phyloP scores from a whole-genome alignment of 2,888 invertebrate species.

The Magallana nippona region DNA sequence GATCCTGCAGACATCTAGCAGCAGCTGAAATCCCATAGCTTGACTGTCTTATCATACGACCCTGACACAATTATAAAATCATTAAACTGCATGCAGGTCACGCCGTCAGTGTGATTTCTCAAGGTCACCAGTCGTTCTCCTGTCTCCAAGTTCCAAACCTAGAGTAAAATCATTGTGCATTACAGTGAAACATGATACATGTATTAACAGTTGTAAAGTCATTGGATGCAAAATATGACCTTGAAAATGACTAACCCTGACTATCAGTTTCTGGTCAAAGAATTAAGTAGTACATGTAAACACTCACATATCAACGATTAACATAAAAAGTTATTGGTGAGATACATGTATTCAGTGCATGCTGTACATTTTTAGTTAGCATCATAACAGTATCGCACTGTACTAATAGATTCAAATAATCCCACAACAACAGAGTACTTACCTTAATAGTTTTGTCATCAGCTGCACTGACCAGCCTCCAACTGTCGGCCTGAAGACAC shows the following conservation, averaged over 20 bases:
- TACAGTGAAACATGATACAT: too few relatives aligned
- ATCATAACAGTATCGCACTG: too few relatives aligned
- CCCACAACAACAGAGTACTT: not conserved
- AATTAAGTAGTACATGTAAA: too few relatives aligned
- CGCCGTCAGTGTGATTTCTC: conserved; percentile 82
- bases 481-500: conserved; percentile 82
- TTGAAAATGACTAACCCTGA: too few relatives aligned
- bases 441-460: conserved; percentile 83
- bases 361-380: too few relatives aligned
- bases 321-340: too few relatives aligned
- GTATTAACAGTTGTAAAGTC: too few relatives aligned
- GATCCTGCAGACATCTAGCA: conserved; percentile 60
- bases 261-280: too few relatives aligned
- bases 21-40: conserved; percentile 82
- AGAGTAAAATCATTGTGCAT: conserved; percentile 40
- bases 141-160: conserved; percentile 82
- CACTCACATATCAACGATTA: too few relatives aligned
- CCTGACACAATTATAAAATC: conserved; percentile 82
- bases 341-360: too few relatives aligned
- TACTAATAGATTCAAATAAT: too few relatives aligned
- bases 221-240: too few relatives aligned
- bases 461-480: conserved; percentile 82
- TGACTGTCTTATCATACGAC: conserved; percentile 82
- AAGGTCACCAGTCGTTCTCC: conserved; percentile 81
- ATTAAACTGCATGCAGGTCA: conserved; percentile 82